Conservation (phyloP, 2,797 vertebrate species). For the Otolemur crassicaudatus region DNA sequence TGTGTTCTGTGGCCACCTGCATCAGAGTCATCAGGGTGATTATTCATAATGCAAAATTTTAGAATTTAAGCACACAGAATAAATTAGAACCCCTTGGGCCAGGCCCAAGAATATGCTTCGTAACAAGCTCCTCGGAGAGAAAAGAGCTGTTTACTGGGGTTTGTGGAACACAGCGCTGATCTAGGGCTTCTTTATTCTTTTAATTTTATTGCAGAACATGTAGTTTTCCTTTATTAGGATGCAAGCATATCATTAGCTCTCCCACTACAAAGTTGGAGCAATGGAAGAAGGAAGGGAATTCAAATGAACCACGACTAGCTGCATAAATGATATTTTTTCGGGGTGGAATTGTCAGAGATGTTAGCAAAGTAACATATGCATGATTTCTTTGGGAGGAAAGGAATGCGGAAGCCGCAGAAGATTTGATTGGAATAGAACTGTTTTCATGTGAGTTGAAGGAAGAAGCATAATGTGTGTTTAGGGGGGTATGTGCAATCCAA, state of each 20-base stretch:
- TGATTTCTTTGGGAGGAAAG: neutral
- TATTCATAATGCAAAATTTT: slow-evolving; percentile 25
- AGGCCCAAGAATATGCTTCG: neutral
- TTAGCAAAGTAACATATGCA: neutral
- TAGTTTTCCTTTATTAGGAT: slow-evolving; percentile 28
- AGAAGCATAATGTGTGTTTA: neutral
- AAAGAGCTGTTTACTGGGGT: slow-evolving; percentile 12
- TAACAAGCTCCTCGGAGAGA: slow-evolving; percentile 23
- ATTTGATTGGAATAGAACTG: neutral
- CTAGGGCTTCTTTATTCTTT: slow-evolving; percentile 41
- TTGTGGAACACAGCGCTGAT: slow-evolving; percentile 14
- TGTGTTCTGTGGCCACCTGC: neutral
- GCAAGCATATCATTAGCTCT: slow-evolving; percentile 21
- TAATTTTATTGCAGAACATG: slow-evolving; percentile 60
- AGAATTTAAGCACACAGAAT: neutral
- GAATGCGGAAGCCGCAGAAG: neutral
- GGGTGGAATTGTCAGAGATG: neutral
- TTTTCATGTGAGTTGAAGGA: neutral
- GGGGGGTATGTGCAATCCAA: neutral
- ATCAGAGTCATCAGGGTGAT: neutral
- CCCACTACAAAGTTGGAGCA: neutral
- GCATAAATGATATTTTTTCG: neutral
- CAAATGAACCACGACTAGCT: neutral
- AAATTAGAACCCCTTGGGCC: slow-evolving; percentile 10
- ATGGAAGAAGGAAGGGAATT: neutral